These are phyloP conservation scores for Phoeniculus purpureus DNA, from an alignment of 2,797 vertebrate species.

Conservation along the genomic window DNA sequence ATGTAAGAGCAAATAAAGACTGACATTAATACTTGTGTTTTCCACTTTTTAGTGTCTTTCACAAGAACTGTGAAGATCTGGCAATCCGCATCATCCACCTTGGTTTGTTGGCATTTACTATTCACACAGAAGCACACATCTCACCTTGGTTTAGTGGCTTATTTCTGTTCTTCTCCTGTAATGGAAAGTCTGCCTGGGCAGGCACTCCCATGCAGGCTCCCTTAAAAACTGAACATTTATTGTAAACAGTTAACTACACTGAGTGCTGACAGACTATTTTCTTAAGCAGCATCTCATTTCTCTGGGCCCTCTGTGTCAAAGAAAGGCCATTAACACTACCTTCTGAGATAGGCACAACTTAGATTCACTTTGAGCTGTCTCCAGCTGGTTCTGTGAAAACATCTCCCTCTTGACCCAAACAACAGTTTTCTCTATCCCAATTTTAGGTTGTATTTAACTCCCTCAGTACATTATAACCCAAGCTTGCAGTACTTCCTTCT, in stretches of 20 bases:
- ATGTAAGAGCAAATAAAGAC: not conserved
- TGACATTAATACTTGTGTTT: not conserved
- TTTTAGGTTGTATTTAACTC: slow-evolving; percentile 10
- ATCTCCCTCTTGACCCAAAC: not conserved
- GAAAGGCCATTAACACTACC: not conserved
- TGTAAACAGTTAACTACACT: not conserved
- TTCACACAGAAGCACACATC: not conserved
- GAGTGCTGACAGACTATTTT: not conserved
- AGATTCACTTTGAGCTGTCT: not conserved
- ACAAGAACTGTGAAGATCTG: not conserved
- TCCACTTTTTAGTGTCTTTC: not conserved
- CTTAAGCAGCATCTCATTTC: not conserved
- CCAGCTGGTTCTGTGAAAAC: not conserved
- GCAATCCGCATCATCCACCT: not conserved
- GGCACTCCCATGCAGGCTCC: not conserved
- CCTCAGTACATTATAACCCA: not conserved
- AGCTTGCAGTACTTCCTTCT: not conserved
- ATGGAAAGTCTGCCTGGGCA: not conserved
- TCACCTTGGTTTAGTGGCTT: not conserved
- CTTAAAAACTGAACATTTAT: not conserved
- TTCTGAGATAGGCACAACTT: not conserved
- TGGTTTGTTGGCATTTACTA: fast-evolving
- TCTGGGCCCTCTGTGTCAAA: slow-evolving; percentile 13
- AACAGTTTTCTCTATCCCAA: not conserved
- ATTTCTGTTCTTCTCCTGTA: not conserved